phyloP scores from a whole-genome alignment of 1,140 invertebrate species.

The Ceratosolen solmsi region DNA sequence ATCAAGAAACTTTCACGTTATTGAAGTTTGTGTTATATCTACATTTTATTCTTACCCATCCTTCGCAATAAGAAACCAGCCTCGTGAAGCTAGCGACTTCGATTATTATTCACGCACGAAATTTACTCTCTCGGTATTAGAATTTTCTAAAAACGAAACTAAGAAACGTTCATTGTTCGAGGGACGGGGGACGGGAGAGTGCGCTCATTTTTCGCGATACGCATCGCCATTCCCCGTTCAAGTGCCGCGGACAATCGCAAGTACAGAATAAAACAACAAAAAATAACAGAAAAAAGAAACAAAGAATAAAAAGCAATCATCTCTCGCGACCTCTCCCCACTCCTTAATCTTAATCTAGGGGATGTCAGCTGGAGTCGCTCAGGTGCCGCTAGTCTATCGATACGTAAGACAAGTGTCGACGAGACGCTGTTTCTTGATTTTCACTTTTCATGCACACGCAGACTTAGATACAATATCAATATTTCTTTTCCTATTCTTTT shows the following conservation, averaged over 20 bases:
- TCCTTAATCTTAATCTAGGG: too few species aligned
- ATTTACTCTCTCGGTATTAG: neutral
- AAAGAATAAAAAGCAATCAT: too few species aligned
- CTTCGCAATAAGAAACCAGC: neutral
- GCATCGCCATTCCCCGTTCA: too few species aligned
- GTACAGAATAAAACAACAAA: neutral
- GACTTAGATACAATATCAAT: neutral
- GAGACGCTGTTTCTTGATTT: neutral
- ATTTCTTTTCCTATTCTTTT: neutral
- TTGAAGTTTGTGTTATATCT: conserved; percentile 23
- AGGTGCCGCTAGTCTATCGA: too few species aligned
- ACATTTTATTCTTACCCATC: conserved; percentile 18
- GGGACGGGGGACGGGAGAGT: neutral
- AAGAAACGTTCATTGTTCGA: neutral
- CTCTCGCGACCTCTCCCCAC: too few species aligned
- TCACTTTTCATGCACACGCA: neutral
- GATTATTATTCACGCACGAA: neutral
- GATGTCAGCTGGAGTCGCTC: too few species aligned
- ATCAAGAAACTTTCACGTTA: conserved; percentile 66
- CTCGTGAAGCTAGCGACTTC: neutral
- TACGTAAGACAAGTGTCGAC: neutral
- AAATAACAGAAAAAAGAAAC: too few species aligned
- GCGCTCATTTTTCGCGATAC: too few species aligned
- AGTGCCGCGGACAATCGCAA: neutral
- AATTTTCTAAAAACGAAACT: neutral